Percentiles rank a stretch among this genome's conserved stretches.
Evolutionary conservation across 2,113 vertebrate genomes (phyloP).

Genomic region (Bucco capensis): DNA sequence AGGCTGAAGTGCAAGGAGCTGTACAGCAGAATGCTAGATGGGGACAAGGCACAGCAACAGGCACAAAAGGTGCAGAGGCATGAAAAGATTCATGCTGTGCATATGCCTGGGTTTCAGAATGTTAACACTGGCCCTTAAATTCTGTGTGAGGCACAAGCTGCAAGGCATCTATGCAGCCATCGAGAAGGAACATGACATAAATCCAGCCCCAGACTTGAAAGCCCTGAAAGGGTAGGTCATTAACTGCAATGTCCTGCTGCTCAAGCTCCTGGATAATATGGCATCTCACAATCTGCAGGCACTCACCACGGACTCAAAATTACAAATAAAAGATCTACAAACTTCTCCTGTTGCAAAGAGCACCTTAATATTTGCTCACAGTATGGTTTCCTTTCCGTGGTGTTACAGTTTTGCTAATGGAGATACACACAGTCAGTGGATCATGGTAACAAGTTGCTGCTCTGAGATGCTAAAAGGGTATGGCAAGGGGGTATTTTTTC

Average conservation of each 20-base stretch:
- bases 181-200: not conserved
- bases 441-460: not conserved
- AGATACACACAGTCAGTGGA: not conserved
- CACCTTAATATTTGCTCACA: not conserved
- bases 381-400: not conserved
- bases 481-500: not conserved
- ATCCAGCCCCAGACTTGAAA: not conserved
- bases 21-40: fast-evolving
- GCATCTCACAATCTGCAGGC: not conserved
- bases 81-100: not conserved
- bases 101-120: not conserved
- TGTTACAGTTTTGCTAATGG: not conserved
- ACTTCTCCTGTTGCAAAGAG: not conserved
- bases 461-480: not conserved
- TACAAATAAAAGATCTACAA: not conserved
- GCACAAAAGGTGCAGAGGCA: not conserved
- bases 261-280: not conserved
- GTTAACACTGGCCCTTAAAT: not conserved
- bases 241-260: not conserved
- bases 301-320: not conserved
- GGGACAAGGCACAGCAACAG: not conserved
- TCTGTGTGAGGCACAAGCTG: not conserved
- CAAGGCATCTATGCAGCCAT: not conserved
- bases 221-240: fast-evolving
- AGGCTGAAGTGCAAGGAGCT: not conserved